Evolutionary conservation across 2,888 invertebrate genomes (phyloP), one percentile per base, ranked within the genome.

Genomic region (Rhaphigaster nebulosa): DNA sequence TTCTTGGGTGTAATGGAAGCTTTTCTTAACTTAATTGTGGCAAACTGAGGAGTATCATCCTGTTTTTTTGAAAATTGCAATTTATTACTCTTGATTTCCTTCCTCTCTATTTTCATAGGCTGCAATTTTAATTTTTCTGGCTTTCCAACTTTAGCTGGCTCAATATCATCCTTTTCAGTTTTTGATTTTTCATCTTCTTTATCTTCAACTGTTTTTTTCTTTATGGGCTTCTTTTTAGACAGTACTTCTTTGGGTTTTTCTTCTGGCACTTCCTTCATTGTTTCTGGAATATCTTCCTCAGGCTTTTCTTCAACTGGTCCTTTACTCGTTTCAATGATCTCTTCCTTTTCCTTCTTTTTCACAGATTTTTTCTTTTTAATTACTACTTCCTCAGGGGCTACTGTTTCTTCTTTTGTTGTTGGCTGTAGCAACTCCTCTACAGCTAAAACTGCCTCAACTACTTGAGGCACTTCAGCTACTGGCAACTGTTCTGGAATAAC

Each of bases 21-120:
- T 93, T 96, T 96, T 93, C 95, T 96, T 10, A 97, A 94, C 94
- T 97, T 96, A 5, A 97, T 94, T 93, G 96, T 95, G 91, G 95
- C 95, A 92, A 96, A 95, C 91, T 95, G 95, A 0, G 96, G 95
- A 23, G 94, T 94, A 45, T 95, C 95, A 94, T 95, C 95, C 93
- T 95, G 95, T 84, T 94, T 94, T 94, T 95, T 95, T 94, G 95
- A 94, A 94, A 94, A 91, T 94, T 94, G 92, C 93, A 94, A 29
- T 91, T 93, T 92, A 45, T 92, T 95, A 94, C 88, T 94, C 93
- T 91, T 94, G 93, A 70, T 91, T 91, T 95, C 95, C 92, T 96
- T 95, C 45, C 96, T 95, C 93, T 96, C 95, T 15, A 96, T 92
- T 93, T 96, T 95, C 56, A 95, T 95, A 0, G 96, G 94, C 93